phyloP scores from a whole-genome alignment of 2,797 vertebrate species.

The Danio jaintianensis region DNA sequence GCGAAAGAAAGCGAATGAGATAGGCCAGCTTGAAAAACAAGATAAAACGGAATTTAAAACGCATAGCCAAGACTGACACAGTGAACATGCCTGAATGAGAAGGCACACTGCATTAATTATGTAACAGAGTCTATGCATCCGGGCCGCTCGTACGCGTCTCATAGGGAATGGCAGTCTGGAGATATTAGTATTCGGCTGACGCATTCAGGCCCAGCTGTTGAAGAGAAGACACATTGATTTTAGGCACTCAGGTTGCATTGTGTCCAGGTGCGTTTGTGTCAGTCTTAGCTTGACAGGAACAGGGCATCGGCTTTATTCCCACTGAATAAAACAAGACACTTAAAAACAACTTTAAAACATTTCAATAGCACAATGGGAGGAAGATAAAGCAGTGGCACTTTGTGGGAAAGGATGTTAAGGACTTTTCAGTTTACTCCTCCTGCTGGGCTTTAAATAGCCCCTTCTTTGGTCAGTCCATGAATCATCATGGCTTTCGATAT shows the following conservation, averaged over 20 bases:
- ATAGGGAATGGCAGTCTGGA: constrained; percentile 66
- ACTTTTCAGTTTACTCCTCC: neutral
- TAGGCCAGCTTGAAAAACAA: constrained; percentile 63
- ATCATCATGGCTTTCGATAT: neutral
- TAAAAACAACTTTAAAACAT: constrained; percentile 28
- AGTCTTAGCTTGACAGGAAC: constrained; percentile 53
- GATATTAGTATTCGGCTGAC: constrained; percentile 66
- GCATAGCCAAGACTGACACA: constrained; percentile 73
- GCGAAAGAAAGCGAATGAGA: constrained; percentile 48
- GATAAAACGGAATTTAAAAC: constrained; percentile 81
- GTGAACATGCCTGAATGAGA: constrained; percentile 78
- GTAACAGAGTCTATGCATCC: constrained; percentile 74
- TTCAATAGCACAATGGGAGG: constrained; percentile 42
- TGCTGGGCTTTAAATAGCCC: neutral
- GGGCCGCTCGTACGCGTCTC: constrained; percentile 60
- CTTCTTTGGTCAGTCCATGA: neutral
- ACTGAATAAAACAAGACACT: constrained; percentile 57
- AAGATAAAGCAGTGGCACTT: constrained; percentile 10
- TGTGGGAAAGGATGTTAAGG: constrained; percentile 18
- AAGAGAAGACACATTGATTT: constrained; percentile 67
- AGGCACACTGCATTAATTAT: constrained; percentile 82
- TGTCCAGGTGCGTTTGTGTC: constrained; percentile 59
- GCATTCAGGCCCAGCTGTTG: constrained; percentile 60
- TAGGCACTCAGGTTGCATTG: constrained; percentile 52
- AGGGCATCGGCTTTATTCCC: constrained; percentile 65